phyloP scores from a whole-genome alignment of 1,140 invertebrate species.

The Halesus radiatus region DNA sequence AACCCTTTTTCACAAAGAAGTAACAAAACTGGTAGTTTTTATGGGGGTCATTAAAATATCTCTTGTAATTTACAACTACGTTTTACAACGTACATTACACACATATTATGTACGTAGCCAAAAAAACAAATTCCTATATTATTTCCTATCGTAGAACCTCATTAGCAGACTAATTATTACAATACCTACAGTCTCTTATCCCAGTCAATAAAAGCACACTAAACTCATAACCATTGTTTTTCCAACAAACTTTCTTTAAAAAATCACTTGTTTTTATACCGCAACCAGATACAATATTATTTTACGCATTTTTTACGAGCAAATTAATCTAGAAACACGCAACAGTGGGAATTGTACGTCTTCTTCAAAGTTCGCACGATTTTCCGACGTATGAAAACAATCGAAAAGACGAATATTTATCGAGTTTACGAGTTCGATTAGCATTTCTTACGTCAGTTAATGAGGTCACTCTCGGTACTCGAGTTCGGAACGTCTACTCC shows the following conservation, averaged over 20 bases:
- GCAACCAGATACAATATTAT: conserved; percentile 12
- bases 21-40: no score
- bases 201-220: conserved; percentile 27
- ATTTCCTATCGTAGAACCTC: no score
- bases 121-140: no score
- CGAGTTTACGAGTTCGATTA: neutral
- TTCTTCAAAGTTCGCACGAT: conserved; percentile 30
- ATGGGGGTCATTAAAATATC: no score
- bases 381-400: conserved; percentile 21
- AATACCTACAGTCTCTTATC: conserved; percentile 12
- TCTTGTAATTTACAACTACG: no score
- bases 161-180: neutral
- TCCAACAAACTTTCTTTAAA: conserved; percentile 12
- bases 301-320: conserved; percentile 30
- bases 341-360: neutral
- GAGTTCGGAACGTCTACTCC: neutral
- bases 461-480: conserved; percentile 11
- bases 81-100: no score
- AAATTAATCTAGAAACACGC: neutral
- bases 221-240: conserved; percentile 24
- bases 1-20: no score
- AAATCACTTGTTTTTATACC: conserved; percentile 25
- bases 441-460: conserved; percentile 5
- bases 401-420: conserved; percentile 1
- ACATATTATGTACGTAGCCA: no score